Base-by-base conservation (phyloP, 2,888 invertebrate genomes). In the Laspeyria flexula region DNA sequence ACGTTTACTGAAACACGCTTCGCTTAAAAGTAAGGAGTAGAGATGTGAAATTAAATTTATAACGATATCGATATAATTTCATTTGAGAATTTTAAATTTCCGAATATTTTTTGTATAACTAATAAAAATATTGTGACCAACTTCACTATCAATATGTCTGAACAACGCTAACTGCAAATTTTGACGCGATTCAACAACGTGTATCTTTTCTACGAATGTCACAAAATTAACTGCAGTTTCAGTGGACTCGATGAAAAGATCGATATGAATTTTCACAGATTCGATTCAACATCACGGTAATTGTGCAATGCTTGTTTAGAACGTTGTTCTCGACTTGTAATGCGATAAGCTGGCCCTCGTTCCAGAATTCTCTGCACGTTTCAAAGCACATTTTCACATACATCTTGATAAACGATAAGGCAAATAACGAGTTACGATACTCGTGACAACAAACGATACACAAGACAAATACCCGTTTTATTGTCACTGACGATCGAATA, bases 321-420 rank as follows among this genome's bases (percentile, higher is more conserved):
- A 50, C 64, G 58, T 60, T 69, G 66, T 65, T 65, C 55, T 59
- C 54, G 52, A 62, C 60, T 31, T 61, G 60, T 75, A 73, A 72
- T 71, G 53, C 74, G 72, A 76, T 76, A 78, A 78, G 70, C 74
- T 59, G 51, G 66, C 49, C 59, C 51, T 37, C 49, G 43, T 30
- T 57, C 33, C 57, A 42, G 63, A 48, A 75, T 73, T 73, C 71
- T 38, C 43, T 55, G 55, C 71, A 72, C 69, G 71, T 77, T 39
- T 41, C 45, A 46, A 42, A 70, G 60, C 69, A 68, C 67, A 74
- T 75, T 76, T 68, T 66, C 71, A 68, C 66, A 66, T 71, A 65
- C 52, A 66, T 69, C 62, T 60, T 55, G 58, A 65, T 64, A 68
- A 60, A 57, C 62, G 66, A 67, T 71, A 68, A 68, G 62, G 47